Conservation (phyloP, 2,113 vertebrate genomes). For the Barnardius zonarius region DNA sequence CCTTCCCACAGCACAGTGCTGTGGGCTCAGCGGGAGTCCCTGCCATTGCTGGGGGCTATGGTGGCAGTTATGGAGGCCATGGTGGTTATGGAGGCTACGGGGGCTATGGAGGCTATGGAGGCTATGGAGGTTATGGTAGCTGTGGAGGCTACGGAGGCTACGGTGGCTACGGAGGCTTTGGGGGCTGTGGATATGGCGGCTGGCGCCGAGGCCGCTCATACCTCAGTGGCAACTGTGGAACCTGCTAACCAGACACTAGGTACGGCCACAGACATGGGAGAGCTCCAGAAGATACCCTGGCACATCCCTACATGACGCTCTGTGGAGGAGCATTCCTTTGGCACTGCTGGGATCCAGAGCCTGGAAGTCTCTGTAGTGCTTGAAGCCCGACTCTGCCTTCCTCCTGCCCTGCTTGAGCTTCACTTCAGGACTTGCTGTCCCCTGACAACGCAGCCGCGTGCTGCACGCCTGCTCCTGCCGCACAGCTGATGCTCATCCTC, state of each 20-base stretch:
- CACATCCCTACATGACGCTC: background rate
- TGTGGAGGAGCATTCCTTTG: fast-evolving
- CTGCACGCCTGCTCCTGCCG: background rate
- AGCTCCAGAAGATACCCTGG: background rate
- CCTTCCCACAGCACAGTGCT: background rate
- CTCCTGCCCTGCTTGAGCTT: background rate
- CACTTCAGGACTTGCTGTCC: background rate
- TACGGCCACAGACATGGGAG: background rate
- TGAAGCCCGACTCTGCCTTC: background rate
- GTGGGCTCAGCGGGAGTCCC: background rate
- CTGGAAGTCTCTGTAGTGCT: background rate
- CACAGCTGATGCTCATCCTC: background rate
- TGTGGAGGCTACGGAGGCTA: background rate
- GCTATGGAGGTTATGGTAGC: background rate
- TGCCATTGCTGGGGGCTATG: background rate
- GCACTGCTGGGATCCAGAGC: background rate
- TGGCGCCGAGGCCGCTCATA: background rate
- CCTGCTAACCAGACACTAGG: background rate
- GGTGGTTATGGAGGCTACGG: background rate
- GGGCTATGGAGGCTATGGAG: fast-evolving
- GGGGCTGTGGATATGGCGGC: background rate
- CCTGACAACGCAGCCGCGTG: background rate
- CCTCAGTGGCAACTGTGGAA: background rate
- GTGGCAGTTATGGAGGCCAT: fast-evolving
- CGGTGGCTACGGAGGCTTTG: background rate